A percentile compares a stretch with the other conserved stretches of the same genome.
Evolutionary conservation across 2,888 invertebrate species (phyloP).

Genomic region (Drosophila niveifrons): DNA sequence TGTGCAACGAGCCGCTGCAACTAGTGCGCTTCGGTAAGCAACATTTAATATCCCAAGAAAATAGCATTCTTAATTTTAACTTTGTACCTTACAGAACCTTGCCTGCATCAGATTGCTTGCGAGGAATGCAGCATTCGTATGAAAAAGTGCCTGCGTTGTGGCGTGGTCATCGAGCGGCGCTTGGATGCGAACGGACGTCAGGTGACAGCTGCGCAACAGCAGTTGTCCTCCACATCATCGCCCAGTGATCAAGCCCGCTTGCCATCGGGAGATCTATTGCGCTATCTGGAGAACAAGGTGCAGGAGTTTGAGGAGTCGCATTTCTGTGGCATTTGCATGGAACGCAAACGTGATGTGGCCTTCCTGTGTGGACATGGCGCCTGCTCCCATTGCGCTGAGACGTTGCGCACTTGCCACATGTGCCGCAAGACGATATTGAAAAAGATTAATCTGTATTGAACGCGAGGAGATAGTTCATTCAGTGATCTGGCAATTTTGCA

Average conservation of each 20-base stretch:
- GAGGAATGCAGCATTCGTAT: slow-evolving; percentile 91
- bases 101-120: slow-evolving; percentile 91
- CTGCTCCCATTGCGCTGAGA: slow-evolving; percentile 92
- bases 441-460: slow-evolving; percentile 85
- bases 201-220: slow-evolving; percentile 67
- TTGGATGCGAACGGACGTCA: slow-evolving; percentile 86
- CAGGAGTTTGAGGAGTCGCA: slow-evolving; percentile 95
- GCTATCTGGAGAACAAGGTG: slow-evolving; percentile 90
- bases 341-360: slow-evolving; percentile 91
- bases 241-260: slow-evolving; percentile 86
- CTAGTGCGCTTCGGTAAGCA: slow-evolving; percentile 87
- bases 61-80: not conserved
- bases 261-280: slow-evolving; percentile 89
- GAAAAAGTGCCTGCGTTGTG: slow-evolving; percentile 91
- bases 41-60: not conserved
- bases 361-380: slow-evolving; percentile 96
- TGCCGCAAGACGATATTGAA: slow-evolving; percentile 85
- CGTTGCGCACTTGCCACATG: slow-evolving; percentile 94
- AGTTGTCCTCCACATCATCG: slow-evolving; percentile 72
- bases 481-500: slow-evolving; percentile 51
- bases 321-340: slow-evolving; percentile 95
- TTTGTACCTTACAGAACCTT: slow-evolving; percentile 87
- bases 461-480: slow-evolving; percentile 10
- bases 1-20: slow-evolving; percentile 90
- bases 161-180: slow-evolving; percentile 87